Base-by-base conservation (phyloP, 2,797 vertebrate species). In the Acestrorhynchus altus region DNA sequence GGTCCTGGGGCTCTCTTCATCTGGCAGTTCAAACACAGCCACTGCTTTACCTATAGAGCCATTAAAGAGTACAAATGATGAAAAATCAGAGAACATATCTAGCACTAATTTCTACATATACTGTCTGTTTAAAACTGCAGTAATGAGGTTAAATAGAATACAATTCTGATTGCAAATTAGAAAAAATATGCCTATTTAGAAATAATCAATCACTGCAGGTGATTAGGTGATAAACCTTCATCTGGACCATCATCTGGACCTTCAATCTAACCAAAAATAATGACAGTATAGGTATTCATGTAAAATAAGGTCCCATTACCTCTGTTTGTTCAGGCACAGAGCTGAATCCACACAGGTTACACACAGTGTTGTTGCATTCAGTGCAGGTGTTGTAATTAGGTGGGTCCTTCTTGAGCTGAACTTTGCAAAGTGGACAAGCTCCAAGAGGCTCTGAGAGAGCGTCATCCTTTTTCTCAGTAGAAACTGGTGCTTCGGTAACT, bases 11-110 rank as follows among this genome's bases (percentile, higher is more conserved):
- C 93, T 91, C 94, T 90, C 75, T 94, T 93, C 91, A 95, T 93
- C 88, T 96, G 95, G 81, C 95, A 96, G 86, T 93, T 96, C 82
- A 96, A 94, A 89, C 95, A 96, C 44, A 96, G 92, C 95, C 95
- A 96, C 81, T 95, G 94, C 40, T 65, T 65, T 7, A 26, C 63
- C 63, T 65, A 20, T 44, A 22, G 6, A n/a, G 35, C 26, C 59
- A 39, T 10, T 0, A 35, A 35, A 24, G 10, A 24, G 9, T 10
- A 24, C 13, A 56, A 28, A 59, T 15, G 1, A 13, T 31, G 26
- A 59, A 13, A 59, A n/a, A n/a, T n/a, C n/a, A n/a, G n/a, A n/a
- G n/a, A n/a, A n/a, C n/a, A n/a, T n/a, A n/a, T n/a, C n/a, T n/a
- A n/a, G n/a, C n/a, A n/a, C 31, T 35, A 6, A 35, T 35, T 35